phyloP scores from a whole-genome alignment of 2,888 invertebrate species.

The Chirona hameri region DNA sequence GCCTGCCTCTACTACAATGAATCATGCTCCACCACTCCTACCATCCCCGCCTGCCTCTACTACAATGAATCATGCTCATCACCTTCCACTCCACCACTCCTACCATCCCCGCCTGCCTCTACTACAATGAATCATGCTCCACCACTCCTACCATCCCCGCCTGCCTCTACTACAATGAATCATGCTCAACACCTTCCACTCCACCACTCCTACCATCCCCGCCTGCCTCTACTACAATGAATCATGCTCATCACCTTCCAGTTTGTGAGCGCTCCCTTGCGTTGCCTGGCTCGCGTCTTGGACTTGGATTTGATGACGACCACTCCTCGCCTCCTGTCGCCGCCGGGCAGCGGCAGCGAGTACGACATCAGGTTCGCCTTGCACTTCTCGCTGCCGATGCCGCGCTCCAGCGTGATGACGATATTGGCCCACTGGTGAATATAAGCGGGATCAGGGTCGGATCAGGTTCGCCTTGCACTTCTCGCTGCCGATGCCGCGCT shows the following conservation, averaged over 20 bases:
- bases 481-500: slow-evolving; percentile 84
- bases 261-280: slow-evolving; percentile 91
- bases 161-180: no score
- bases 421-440: slow-evolving; percentile 90
- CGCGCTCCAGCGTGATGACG: slow-evolving; percentile 90
- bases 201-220: no score
- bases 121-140: no score
- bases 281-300: slow-evolving; percentile 91
- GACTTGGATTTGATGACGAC: slow-evolving; percentile 98
- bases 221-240: no score
- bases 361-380: slow-evolving; percentile 91
- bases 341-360: slow-evolving; percentile 72
- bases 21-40: no score
- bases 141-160: no score
- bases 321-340: slow-evolving; percentile 70
- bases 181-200: slow-evolving; percentile 65
- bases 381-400: slow-evolving; percentile 83
- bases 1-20: no score
- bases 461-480: slow-evolving; percentile 87
- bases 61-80: slow-evolving; percentile 32
- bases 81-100: slow-evolving; percentile 74
- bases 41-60: no score
- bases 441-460: no score
- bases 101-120: no score
- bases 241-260: slow-evolving; percentile 76